Percentiles rank a stretch among this genome's conserved stretches.
Evolutionary conservation across 2,888 invertebrate genomes (phyloP).

Genomic region (Seira ritae): DNA sequence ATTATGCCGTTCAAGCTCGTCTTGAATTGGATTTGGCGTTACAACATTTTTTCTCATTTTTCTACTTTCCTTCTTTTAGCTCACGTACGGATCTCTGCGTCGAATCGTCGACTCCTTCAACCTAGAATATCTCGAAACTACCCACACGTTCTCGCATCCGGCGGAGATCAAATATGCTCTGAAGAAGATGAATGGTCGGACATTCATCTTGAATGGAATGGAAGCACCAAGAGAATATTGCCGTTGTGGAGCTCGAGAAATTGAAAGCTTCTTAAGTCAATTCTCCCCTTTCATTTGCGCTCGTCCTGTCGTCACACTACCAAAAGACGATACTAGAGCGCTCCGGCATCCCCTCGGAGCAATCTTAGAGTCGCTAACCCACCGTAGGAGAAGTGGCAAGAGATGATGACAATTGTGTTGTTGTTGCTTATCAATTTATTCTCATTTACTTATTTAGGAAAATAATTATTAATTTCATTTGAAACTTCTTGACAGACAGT

Average conservation of each 20-base stretch:
- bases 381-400: neutral
- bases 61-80: constrained; percentile 19
- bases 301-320: constrained; percentile 29
- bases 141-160: constrained; percentile 52
- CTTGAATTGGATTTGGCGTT: neutral
- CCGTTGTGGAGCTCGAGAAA: constrained; percentile 45
- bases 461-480: too few species aligned
- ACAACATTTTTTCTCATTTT: neutral
- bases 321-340: constrained; percentile 21
- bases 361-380: neutral
- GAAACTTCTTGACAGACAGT: too few species aligned
- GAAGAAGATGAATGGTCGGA: constrained; percentile 46
- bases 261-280: constrained; percentile 43
- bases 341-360: constrained; percentile 23
- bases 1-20: neutral
- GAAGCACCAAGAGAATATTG: constrained; percentile 54
- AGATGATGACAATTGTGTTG: constrained; percentile 40
- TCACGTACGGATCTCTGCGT: constrained; percentile 54
- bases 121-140: constrained; percentile 59
- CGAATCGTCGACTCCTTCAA: constrained; percentile 45
- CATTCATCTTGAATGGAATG: constrained; percentile 58
- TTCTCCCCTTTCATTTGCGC: constrained; percentile 43
- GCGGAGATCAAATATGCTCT: constrained; percentile 57
- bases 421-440: constrained; percentile 19
- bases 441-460: neutral